phyloP scores from a whole-genome alignment of 2,113 vertebrate species.

The Phalacrocorax brasilianus region DNA sequence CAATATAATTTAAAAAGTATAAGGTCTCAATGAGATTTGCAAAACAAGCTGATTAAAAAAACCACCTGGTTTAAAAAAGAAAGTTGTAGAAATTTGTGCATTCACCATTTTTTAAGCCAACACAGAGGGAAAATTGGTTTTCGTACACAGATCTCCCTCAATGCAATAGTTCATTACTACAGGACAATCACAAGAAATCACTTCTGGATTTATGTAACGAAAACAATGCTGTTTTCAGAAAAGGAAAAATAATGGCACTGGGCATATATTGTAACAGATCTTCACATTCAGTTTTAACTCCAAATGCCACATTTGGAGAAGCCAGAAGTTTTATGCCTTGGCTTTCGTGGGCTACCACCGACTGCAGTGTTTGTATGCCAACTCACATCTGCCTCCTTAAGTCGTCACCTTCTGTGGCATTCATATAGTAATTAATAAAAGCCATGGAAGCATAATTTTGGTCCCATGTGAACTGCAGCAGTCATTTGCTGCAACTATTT shows the following conservation, averaged over 20 bases:
- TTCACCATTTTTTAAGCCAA: background rate
- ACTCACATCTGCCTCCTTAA: background rate
- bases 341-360: background rate
- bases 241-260: background rate
- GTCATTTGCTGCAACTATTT: background rate
- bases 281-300: background rate
- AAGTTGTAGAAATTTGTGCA: background rate
- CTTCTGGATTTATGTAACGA: background rate
- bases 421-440: background rate
- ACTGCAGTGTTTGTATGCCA: background rate
- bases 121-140: background rate
- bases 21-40: background rate
- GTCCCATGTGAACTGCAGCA: background rate
- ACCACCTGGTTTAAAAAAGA: no score
- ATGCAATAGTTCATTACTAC: background rate
- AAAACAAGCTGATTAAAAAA: background rate
- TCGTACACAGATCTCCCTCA: background rate
- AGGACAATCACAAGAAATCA: background rate
- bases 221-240: background rate
- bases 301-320: background rate
- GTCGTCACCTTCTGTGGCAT: background rate
- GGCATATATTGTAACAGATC: background rate
- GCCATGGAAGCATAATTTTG: background rate
- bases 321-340: background rate
- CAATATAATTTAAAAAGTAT: background rate